Percentiles rank a stretch among this genome's conserved stretches.
Evolutionary conservation across 2,888 invertebrate species (phyloP).

Genomic region (Pristionchus mayeri): DNA sequence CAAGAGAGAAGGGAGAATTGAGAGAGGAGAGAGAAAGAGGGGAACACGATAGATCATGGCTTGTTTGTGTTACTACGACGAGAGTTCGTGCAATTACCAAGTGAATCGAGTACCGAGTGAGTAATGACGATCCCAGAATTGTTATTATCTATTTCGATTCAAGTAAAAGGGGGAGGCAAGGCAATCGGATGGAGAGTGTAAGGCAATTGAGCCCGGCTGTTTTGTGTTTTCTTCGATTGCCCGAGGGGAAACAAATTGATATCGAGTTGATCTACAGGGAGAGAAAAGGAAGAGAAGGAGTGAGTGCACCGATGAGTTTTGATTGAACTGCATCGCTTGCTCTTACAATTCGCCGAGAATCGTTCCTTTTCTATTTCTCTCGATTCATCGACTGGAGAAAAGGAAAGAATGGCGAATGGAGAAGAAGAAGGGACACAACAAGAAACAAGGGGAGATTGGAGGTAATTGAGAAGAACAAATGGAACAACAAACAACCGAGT

Average conservation of each 20-base stretch:
- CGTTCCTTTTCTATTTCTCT: too few relatives aligned
- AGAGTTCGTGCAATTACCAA: constrained; percentile 30
- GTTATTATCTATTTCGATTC: too few relatives aligned
- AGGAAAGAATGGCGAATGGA: too few relatives aligned
- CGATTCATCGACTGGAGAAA: not conserved
- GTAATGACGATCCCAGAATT: not conserved
- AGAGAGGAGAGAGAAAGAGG: not conserved
- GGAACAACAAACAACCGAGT: not conserved
- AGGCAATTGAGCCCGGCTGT: constrained; percentile 6
- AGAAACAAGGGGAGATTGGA: constrained; percentile 35
- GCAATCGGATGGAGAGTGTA: too few relatives aligned
- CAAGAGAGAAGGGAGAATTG: constrained; percentile 1
- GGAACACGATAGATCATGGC: constrained; percentile 20
- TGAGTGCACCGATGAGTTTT: not conserved
- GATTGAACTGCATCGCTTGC: not conserved
- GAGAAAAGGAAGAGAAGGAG: not conserved
- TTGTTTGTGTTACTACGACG: constrained; percentile 1
- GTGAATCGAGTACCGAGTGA: not conserved
- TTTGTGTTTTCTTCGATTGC: constrained; percentile 21
- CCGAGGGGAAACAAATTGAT: not conserved
- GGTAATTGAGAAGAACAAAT: constrained; percentile 6
- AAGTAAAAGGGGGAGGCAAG: too few relatives aligned
- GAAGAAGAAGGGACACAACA: constrained; percentile 23
- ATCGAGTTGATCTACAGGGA: not conserved
- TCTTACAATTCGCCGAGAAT: not conserved